Conservation (phyloP, 1,140 invertebrate genomes). For the Zelostemma sp. region DNA sequence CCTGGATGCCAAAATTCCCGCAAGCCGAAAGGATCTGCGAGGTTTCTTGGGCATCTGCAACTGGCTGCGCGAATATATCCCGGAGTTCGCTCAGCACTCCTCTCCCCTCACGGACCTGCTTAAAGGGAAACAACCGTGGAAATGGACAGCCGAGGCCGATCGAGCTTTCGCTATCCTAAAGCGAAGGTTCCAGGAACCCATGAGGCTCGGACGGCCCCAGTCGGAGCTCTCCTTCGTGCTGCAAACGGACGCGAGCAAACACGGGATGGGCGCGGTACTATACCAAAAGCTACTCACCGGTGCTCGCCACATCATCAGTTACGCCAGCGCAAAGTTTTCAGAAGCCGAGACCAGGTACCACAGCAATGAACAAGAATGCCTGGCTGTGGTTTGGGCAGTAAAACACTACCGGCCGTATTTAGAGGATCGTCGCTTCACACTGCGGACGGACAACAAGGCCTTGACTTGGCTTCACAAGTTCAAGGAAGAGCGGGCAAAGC, state of each 20-base stretch:
- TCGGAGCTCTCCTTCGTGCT: neutral
- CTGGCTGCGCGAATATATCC: conserved; percentile 40
- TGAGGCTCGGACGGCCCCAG: conserved; percentile 6
- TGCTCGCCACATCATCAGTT: conserved; percentile 9
- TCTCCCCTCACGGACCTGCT: conserved; percentile 23
- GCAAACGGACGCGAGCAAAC: conserved; percentile 24
- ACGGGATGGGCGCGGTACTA: conserved; percentile 25
- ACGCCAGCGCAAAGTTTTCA: conserved; percentile 18
- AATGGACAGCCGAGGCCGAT: conserved; percentile 13
- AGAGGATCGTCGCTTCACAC: conserved; percentile 43
- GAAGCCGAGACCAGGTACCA: conserved; percentile 23
- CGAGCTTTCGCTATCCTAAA: conserved; percentile 7
- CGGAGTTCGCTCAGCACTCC: conserved; percentile 9
- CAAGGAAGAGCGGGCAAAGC: conserved; percentile 31
- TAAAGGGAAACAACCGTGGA: conserved; percentile 18
- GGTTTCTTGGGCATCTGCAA: conserved; percentile 26
- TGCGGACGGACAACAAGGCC: conserved; percentile 42
- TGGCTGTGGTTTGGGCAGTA: conserved; percentile 40
- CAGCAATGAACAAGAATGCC: conserved; percentile 29
- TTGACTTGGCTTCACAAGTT: conserved; percentile 33
- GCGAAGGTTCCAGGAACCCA: neutral
- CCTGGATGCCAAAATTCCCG: conserved; percentile 5
- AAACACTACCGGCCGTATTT: conserved; percentile 42
- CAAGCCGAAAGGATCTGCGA: conserved; percentile 21
- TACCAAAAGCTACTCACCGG: conserved; percentile 7